Base-by-base conservation (phyloP, 2,888 invertebrate species). In the Liopterus haemorrhoidalis region DNA sequence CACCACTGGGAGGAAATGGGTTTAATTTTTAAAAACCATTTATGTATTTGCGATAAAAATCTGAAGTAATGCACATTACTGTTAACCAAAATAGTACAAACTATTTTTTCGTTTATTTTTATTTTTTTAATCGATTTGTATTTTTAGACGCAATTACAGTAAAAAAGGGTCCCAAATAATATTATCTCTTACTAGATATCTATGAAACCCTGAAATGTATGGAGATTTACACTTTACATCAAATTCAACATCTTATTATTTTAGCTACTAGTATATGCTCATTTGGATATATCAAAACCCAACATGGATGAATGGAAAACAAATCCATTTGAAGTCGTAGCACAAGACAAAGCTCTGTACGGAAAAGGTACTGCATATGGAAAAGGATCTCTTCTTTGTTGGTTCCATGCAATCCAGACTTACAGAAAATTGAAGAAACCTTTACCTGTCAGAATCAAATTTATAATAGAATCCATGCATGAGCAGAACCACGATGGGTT, bases 381-480 rank as follows among this genome's bases (percentile, higher is more conserved):
- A 43, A 72, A 72, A 55, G 68, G 67, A 1, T 60, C 66, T 1
- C 49, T 71, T 16, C 53, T 71, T 37, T 62, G 63, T 44, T 72
- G 71, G 64, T 58, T 71, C 24, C 68, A 70, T 38, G 65, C 64
- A 1, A 56, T 71, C 8, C 57, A 66, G 45, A 63, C 62, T 3
- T 69, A 68, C 47, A 60, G 63, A 41, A 46, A 56, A 6, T 53
- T 59, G 2, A 56, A 61, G 5, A 56, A 66, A 6, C 59, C 61
- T 6, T 12, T 71, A 2, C 72, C 72, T 0, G 64, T 71, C 2
- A 71, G 71, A 51, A 51, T 72, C 3, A 69, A 68, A 54, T 67
- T 71, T 43, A 60, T 70, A 19, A 63, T 65, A 49, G 70, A 71
- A 52, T 65, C 67, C 1, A 68, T 68, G 68, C 56, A 67, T 46